Percentiles rank a stretch among this genome's conserved stretches.
These are phyloP conservation scores for Chionis minor DNA, from an alignment of 2,113 vertebrate genomes.

Conservation along the genomic window DNA sequence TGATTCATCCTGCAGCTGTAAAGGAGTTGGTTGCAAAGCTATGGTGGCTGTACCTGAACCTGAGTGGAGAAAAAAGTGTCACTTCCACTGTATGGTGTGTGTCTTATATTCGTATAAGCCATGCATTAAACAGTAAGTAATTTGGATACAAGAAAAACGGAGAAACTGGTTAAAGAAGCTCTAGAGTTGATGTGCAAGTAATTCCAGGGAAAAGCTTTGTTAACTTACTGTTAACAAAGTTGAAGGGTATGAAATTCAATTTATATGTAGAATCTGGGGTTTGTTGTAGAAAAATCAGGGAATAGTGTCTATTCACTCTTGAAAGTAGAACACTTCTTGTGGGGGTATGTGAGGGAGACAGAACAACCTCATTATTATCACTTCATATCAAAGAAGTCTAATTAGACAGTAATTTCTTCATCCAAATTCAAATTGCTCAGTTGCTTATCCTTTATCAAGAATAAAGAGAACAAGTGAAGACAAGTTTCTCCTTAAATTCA, in stretches of 20 bases:
- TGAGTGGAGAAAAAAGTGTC: not conserved
- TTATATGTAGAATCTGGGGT: not conserved
- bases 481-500: not conserved
- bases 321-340: not conserved
- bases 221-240: not conserved
- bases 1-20: not conserved
- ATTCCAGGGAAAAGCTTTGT: not conserved
- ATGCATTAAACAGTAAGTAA: not conserved
- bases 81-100: not conserved
- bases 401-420: not conserved
- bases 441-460: not conserved
- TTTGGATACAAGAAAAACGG: not conserved
- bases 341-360: not conserved
- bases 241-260: not conserved
- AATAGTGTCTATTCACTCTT: not conserved
- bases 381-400: not conserved
- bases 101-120: not conserved
- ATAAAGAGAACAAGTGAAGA: not conserved
- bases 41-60: accelerated
- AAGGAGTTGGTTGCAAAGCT: not conserved
- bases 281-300: not conserved
- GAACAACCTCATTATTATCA: not conserved
- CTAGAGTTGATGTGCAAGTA: not conserved
- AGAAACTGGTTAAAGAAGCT: not conserved
- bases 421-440: not conserved